A percentile compares a stretch with the other conserved stretches of the same genome.
These are phyloP conservation scores for Maniola hyperantus DNA, from an alignment of 2,888 invertebrate species.

Conservation along the genomic window DNA sequence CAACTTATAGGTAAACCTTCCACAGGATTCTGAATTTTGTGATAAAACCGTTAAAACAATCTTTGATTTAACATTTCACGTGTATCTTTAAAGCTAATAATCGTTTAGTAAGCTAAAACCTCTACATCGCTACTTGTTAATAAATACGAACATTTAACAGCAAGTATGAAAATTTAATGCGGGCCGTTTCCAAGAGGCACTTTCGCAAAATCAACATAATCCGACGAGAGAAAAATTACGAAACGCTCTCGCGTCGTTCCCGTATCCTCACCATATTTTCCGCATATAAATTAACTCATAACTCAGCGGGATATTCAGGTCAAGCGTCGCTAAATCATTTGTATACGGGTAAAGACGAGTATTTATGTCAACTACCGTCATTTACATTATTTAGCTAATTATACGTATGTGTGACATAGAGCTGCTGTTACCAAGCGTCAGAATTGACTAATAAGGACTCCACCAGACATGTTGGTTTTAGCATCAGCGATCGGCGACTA, in stretches of 20 bases:
- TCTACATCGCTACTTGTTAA: constrained; percentile 16
- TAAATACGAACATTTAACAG: constrained; percentile 20
- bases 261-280: constrained; percentile 54
- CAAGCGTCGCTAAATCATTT: constrained; percentile 60
- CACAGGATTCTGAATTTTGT: too few species aligned
- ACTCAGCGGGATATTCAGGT: constrained; percentile 60
- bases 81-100: constrained; percentile 11
- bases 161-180: constrained; percentile 31
- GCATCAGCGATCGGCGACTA: too few species aligned
- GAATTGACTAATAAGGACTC: not conserved
- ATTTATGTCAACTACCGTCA: constrained; percentile 29
- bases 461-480: too few species aligned
- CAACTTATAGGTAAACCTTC: too few species aligned
- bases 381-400: constrained; percentile 32
- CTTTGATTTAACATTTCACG: not conserved
- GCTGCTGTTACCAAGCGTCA: not conserved
- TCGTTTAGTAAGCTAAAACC: constrained; percentile 7
- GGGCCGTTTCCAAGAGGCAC: constrained; percentile 33
- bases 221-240: constrained; percentile 42
- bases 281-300: constrained; percentile 67
- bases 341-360: constrained; percentile 40
- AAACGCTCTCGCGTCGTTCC: constrained; percentile 42
- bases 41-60: not conserved
- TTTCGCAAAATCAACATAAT: constrained; percentile 42
- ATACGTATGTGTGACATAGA: not conserved